Evolutionary conservation across 2,113 vertebrate genomes (phyloP).

Genomic region (Rhabdornis inornatus): DNA sequence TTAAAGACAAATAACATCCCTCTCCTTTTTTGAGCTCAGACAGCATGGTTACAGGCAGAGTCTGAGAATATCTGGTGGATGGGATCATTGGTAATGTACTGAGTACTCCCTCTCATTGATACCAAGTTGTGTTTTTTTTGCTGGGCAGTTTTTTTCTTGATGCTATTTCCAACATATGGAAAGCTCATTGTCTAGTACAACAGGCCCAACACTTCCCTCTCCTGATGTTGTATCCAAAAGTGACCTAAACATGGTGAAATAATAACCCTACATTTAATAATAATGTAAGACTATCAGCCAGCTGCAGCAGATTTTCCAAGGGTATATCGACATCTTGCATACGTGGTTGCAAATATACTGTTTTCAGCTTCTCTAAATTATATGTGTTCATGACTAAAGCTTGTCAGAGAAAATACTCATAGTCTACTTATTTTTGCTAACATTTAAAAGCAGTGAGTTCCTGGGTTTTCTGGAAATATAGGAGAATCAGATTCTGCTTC

Average conservation of each 20-base stretch:
- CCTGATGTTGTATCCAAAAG: constrained; percentile 25
- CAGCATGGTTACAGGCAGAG: neutral
- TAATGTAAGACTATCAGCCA: neutral
- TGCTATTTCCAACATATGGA: constrained; percentile 23
- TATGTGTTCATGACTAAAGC: neutral
- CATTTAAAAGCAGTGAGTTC: neutral
- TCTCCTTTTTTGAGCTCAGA: neutral
- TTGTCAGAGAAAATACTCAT: neutral
- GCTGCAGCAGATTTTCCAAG: constrained; percentile 35
- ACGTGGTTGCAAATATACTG: neutral
- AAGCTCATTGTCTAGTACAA: constrained; percentile 14
- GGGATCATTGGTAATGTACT: neutral
- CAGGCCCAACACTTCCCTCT: neutral
- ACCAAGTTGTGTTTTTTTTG: neutral
- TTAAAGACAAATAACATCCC: neutral
- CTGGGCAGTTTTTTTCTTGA: constrained; percentile 2
- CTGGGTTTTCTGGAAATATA: neutral
- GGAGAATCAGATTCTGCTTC: neutral
- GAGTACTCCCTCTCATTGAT: neutral
- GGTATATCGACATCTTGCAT: neutral
- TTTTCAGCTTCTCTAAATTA: neutral
- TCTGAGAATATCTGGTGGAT: neutral
- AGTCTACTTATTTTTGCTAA: neutral
- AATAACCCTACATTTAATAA: constrained; percentile 1
- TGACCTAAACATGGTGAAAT: constrained; percentile 50